Evolutionary conservation across 2,797 vertebrate species (phyloP).

Genomic region (Meriones psammophilus): DNA sequence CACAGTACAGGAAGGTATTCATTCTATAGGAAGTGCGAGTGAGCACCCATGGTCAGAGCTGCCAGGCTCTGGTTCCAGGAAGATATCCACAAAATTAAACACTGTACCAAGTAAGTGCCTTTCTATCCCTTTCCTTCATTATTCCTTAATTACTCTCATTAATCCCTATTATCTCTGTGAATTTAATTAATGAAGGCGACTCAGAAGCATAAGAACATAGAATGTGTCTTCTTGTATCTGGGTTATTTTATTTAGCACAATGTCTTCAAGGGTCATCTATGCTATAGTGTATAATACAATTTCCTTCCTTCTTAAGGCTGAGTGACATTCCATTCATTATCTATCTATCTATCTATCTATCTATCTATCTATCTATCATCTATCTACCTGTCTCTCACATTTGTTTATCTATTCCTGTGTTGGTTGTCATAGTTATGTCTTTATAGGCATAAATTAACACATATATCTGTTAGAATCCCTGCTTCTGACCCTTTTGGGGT

Average conservation of each 20-base stretch:
- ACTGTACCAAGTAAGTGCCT: not conserved
- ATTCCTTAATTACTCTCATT: not conserved
- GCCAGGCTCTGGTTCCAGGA: too few relatives aligned
- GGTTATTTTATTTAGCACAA: not conserved
- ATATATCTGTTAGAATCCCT: not conserved
- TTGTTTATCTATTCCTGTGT: not conserved
- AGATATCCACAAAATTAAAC: not conserved
- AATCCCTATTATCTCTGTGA: not conserved
- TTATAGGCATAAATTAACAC: not conserved
- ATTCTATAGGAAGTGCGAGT: too few relatives aligned
- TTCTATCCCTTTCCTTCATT: not conserved
- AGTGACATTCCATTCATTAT: not conserved
- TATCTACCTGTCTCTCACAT: not conserved
- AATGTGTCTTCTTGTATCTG: not conserved
- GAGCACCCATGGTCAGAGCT: too few relatives aligned
- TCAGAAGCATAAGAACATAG: not conserved
- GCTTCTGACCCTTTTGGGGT: not conserved
- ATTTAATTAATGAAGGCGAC: not conserved
- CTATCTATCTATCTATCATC: not conserved
- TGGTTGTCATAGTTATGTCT: not conserved
- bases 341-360: not conserved
- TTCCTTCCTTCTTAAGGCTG: not conserved
- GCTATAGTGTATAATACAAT: not conserved
- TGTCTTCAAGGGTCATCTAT: not conserved
- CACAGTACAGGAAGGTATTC: too few relatives aligned